Base-by-base conservation (phyloP, 37 sponge, comb jelly and placozoan species). In the Eunapius fragilis region DNA sequence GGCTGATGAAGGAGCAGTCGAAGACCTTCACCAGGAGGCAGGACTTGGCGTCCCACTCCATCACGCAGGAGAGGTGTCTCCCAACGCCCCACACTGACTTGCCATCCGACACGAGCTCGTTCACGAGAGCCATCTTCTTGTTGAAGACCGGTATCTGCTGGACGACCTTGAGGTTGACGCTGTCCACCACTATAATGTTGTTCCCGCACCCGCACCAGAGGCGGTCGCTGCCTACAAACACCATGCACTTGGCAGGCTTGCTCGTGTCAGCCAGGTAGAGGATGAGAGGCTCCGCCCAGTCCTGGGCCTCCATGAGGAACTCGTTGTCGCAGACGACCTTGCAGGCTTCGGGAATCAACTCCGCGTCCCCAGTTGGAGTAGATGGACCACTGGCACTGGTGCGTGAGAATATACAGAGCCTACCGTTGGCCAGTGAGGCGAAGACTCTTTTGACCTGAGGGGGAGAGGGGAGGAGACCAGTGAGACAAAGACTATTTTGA, bases 171-270 rank as follows among this genome's bases (percentile, higher is more conserved):
- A 95, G 48, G 24, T 90, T 75, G 41, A 68, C 77, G 38, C 76
- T 83, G 74, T 95, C 91, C 38, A 95, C 81, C 12, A 92, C 94
- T 5, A 85, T 85, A 36, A 95, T 90, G 35, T 77, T 86, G 68
- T 95, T 92, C 0, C 93, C 89, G 49, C 91, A 92, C 25, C 93
- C 93, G 84, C 96, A 92, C 96, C 96, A 95, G 50, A 95, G 88
- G 9, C 69, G 85, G 35, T 88, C 77, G 12, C 70, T 36, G 2
- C 90, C 90, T 0, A 94, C 89, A 75, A 94, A 91, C 72, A 75
- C 78, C 89, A 91, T 82, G 45, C 92, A 94, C 85, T 94, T 94
- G 72, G 92, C 83, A 24, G 90, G 47, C 69, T 80, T 82, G 36
- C 32, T 72, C 11, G 74, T 67, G 68, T 91, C 91, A 0, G 78